Evolutionary conservation across 1,140 invertebrate species (phyloP), one percentile per base, ranked within the genome.

Genomic region (Ooceraea biroi): DNA sequence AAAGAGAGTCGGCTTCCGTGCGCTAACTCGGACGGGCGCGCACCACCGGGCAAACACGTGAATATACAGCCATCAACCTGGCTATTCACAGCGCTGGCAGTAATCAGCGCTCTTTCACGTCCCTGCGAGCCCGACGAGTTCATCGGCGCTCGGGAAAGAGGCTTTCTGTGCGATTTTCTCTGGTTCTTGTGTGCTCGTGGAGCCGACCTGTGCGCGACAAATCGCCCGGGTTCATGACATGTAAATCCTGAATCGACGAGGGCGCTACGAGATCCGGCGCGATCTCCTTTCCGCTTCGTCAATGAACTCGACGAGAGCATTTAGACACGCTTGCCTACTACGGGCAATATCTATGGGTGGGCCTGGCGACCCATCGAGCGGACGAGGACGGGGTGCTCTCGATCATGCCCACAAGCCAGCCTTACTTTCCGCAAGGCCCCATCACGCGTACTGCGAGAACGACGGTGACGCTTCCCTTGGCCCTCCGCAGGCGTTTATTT

Each of bases 281-380:
- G 41, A 30, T 68, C 19, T 58, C 58, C 55, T 44, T 52, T 25
- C 12, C 58, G 36, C 22, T 36, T 82, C 68, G 55, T 44, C 52
- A 36, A 25, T 50, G 50, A 72, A 82, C 58, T 87, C 66, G 84
- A 87, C 91, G 76, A 84, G 71, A 52, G 61, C 36, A 36, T 36
- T 92, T 91, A 84, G 90, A 84, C 88, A 92, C 89, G 90, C 83
- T 86, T 89, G 77, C 89, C 90, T 80, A 89, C 89, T 88, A 85
- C 77, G 83, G 41, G 46, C 58, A 61, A 83, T 88, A 41, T 88
- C 87, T 85, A 83, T 85, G 87, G 86, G 86, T 88, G 83, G 87
- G 77, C 86, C 55, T 65, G 48, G 72, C 57, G 83, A 85, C 17
- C 61, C 19, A 55, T 77, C 60, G 36, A 80, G 41, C n/a, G 11